phyloP scores from a whole-genome alignment of 64 coral and sea anemone genomes.

The Anthopleura sola region DNA sequence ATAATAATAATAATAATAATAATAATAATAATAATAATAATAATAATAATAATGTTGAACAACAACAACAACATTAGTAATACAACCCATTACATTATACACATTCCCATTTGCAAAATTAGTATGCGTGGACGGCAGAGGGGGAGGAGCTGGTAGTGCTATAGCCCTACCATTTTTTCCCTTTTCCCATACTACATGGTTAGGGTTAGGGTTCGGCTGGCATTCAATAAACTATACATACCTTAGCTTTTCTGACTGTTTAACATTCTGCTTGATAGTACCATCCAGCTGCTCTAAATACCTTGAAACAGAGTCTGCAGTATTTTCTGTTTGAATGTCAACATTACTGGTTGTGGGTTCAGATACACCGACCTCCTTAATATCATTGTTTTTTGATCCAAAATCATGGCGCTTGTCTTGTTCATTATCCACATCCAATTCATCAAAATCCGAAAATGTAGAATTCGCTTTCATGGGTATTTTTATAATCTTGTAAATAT shows the following conservation, averaged over 20 bases:
- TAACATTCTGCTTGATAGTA: slow-evolving; percentile 45
- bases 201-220: too few species aligned
- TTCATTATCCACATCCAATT: slow-evolving; percentile 29
- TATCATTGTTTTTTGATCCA: not conserved
- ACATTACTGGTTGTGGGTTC: not conserved
- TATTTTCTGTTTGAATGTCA: not conserved
- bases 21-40: too few species aligned
- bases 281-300: slow-evolving; percentile 57
- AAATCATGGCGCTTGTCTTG: not conserved
- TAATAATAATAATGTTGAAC: too few species aligned
- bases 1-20: too few species aligned
- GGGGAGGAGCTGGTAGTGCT: too few species aligned
- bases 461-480: slow-evolving; percentile 49
- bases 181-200: too few species aligned
- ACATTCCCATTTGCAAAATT: too few species aligned
- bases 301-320: not conserved
- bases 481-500: slow-evolving; percentile 64
- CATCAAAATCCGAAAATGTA: not conserved
- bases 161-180: too few species aligned
- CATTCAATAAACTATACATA: not conserved
- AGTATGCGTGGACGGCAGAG: too few species aligned
- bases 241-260: slow-evolving; percentile 64
- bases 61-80: too few species aligned
- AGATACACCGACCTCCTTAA: not conserved
- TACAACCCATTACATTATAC: too few species aligned